Base-by-base conservation (phyloP, 1,140 invertebrate species). In the Musca domestica region DNA sequence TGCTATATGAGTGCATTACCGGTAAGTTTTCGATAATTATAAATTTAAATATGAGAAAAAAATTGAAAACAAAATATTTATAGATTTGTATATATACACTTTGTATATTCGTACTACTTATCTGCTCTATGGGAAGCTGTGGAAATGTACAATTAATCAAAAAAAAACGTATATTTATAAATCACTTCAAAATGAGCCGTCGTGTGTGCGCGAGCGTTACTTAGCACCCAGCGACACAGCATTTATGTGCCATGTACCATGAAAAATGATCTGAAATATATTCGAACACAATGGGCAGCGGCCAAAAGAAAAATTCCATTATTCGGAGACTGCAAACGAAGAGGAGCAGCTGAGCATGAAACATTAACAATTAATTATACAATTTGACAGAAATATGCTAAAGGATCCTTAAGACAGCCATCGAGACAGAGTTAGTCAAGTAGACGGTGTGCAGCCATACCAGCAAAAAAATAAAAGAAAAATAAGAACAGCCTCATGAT, bases 281-380 rank as follows among this genome's bases (percentile, higher is more conserved):
- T 61, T 34, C 41, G 34, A 41, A 12, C 56, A 61, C 30, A 27
- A 61, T 61, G 34, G 17, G 17, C 56, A 27, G 30, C 22, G 15
- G 17, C 54, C 54, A 30, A 25, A 58, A 20, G 1, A 52, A 22
- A 56, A 14, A 15, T 9, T 30, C 14, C 2, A 27, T 30, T 17
- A n/a, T 6, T n/a, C 10, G 48, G 17, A 17, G 2, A 56, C 15
- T 27, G 15, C 14, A n/a, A 61, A 61, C 17, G 17, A 61, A 61
- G 17, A 34, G 14, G 34, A 41, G 56, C 56, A 61, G 56, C 56
- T 61, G 56, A 34, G 56, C 56, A 19, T 30, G 34, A 61, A 61
- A 61, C 56, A 61, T 61, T 27, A 61, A 61, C 56, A 19, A 61
- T 61, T 61, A 61, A 61, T 61, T 61, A 61, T 61, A 61, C 56